Conservation (phyloP, 2,888 invertebrate species). For the Diarsia rubi region DNA sequence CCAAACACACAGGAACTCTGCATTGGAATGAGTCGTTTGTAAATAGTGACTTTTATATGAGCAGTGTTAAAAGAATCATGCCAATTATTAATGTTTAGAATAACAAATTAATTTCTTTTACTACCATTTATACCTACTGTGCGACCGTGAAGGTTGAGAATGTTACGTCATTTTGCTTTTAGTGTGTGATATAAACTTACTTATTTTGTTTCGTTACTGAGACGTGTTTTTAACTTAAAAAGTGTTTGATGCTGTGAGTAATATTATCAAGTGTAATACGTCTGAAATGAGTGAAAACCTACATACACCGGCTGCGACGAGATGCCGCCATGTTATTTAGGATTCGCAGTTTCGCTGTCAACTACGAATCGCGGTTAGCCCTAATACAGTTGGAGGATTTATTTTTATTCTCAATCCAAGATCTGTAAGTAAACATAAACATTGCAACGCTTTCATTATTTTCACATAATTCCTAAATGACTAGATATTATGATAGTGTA, state of each 20-base stretch:
- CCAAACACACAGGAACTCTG: slow-evolving; percentile 69
- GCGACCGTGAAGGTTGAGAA: slow-evolving; percentile 91
- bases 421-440: slow-evolving; percentile 75
- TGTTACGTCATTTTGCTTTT: slow-evolving; percentile 90
- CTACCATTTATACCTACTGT: slow-evolving; percentile 82
- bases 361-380: slow-evolving; percentile 83
- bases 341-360: slow-evolving; percentile 87
- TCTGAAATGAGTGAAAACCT: slow-evolving; percentile 77
- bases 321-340: slow-evolving; percentile 91
- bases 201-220: slow-evolving; percentile 79
- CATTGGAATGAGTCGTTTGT: slow-evolving; percentile 73
- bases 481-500: slow-evolving; percentile 19
- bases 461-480: slow-evolving; percentile 4
- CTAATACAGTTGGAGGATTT: slow-evolving; percentile 76
- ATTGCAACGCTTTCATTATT: slow-evolving; percentile 35
- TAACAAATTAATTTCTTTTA: slow-evolving; percentile 73
- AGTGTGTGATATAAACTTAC: slow-evolving; percentile 86
- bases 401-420: slow-evolving; percentile 65
- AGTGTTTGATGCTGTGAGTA: slow-evolving; percentile 74
- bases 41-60: slow-evolving; percentile 71
- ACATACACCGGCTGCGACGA: slow-evolving; percentile 88
- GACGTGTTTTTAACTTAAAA: slow-evolving; percentile 78
- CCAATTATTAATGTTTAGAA: slow-evolving; percentile 67
- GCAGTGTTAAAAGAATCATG: slow-evolving; percentile 69
- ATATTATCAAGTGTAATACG: slow-evolving; percentile 76